Evolutionary conservation across 2,888 invertebrate genomes (phyloP).

Genomic region (Athetis lepigone): DNA sequence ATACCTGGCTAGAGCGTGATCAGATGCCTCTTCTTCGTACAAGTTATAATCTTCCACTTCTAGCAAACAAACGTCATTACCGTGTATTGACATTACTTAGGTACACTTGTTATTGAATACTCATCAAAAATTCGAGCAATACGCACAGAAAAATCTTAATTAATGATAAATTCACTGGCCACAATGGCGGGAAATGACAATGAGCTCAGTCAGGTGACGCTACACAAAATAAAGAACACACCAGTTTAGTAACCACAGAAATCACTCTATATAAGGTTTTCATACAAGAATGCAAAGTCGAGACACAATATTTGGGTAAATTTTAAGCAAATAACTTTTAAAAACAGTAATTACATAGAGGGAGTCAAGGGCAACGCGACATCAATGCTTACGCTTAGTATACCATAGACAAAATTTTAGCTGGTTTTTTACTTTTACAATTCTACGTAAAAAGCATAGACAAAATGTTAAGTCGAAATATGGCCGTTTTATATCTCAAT

Average conservation of each 20-base stretch:
- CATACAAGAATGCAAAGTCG: conserved; percentile 60
- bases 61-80: conserved; percentile 89
- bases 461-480: not conserved
- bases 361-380: conserved; percentile 88
- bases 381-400: conserved; percentile 74
- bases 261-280: conserved; percentile 70
- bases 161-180: conserved; percentile 80
- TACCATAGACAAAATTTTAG: conserved; percentile 75
- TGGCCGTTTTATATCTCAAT: no score
- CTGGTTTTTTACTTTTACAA: not conserved
- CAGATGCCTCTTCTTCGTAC: conserved; percentile 90
- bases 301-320: conserved; percentile 65
- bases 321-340: conserved; percentile 72
- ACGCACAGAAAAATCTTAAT: conserved; percentile 68
- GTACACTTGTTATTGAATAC: conserved; percentile 75
- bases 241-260: conserved; percentile 64
- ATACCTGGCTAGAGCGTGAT: conserved; percentile 90
- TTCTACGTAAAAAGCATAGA: conserved; percentile 30
- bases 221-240: conserved; percentile 78
- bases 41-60: conserved; percentile 90
- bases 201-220: conserved; percentile 90
- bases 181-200: conserved; percentile 91
- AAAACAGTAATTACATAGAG: conserved; percentile 83
- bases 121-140: conserved; percentile 75
- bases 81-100: conserved; percentile 89